Conservation (phyloP, 2,113 vertebrate genomes). For the Spheniscus mendiculus region DNA sequence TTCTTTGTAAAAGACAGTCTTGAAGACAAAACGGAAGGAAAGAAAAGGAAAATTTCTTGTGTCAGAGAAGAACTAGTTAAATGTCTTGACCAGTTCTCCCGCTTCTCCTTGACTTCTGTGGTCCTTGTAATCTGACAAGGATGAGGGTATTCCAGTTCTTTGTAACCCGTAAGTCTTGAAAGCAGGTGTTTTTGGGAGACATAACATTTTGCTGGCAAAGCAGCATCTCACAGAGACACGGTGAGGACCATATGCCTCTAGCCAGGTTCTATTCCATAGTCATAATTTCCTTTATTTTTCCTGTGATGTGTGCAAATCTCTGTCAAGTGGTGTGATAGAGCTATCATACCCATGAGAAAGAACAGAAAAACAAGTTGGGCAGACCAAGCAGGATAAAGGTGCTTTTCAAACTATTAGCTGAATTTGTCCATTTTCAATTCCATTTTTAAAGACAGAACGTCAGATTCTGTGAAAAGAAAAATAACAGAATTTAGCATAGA, state of each 20-base stretch:
- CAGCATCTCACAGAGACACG: neutral
- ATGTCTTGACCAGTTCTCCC: neutral
- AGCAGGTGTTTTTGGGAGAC: neutral
- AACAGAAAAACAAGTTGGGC: neutral
- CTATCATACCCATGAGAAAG: neutral
- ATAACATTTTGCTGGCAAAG: neutral
- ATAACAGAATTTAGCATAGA: neutral
- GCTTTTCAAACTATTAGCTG: neutral
- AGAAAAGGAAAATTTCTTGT: neutral
- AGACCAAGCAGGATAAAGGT: neutral
- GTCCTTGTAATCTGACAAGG: neutral
- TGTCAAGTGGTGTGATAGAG: neutral
- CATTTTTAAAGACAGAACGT: neutral
- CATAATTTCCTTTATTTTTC: neutral
- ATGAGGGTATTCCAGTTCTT: neutral
- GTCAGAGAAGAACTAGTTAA: neutral
- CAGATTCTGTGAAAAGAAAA: neutral
- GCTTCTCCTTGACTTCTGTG: neutral
- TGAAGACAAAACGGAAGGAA: neutral
- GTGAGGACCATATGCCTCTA: neutral
- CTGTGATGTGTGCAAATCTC: neutral
- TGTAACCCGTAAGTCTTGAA: neutral
- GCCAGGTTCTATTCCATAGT: neutral
- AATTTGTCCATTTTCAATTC: neutral
- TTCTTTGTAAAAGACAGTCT: neutral